A percentile compares a stretch with the other conserved stretches of the same genome.
phyloP scores from a whole-genome alignment of 2,113 vertebrate species.

The Brienomyrus brachyistius region DNA sequence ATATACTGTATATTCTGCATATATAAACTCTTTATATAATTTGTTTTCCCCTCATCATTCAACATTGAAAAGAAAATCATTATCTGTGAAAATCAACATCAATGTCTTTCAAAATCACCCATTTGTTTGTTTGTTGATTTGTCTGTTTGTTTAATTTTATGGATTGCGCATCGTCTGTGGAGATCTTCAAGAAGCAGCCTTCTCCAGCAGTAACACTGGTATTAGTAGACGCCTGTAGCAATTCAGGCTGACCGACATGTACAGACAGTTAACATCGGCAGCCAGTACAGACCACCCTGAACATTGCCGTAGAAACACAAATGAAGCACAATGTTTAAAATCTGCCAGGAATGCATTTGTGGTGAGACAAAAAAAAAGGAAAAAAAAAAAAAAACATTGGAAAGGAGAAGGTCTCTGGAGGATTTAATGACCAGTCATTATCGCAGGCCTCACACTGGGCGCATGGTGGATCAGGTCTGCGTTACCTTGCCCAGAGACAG shows the following conservation, averaged over 20 bases:
- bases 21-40: background rate
- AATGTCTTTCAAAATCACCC: background rate
- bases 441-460: constrained; percentile 60
- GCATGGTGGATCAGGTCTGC: constrained; percentile 53
- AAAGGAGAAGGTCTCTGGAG: constrained; percentile 53
- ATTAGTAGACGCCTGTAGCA: background rate
- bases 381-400: constrained; percentile 48
- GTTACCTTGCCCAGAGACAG: constrained; percentile 62
- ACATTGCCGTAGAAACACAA: background rate
- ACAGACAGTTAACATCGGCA: background rate
- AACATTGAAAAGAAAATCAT: background rate
- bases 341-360: constrained; percentile 52
- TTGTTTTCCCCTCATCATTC: background rate
- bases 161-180: background rate
- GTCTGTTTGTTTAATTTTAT: background rate
- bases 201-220: background rate
- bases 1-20: background rate
- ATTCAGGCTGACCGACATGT: background rate
- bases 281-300: background rate
- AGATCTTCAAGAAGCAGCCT: background rate
- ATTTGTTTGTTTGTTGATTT: background rate
- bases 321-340: constrained; percentile 24
- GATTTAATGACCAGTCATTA: constrained; percentile 58
- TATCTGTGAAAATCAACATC: background rate
- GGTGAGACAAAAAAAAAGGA: constrained; percentile 33